These are phyloP conservation scores for Lutjanus campechanus DNA, from an alignment of 2,797 vertebrate genomes.

Conservation along the genomic window DNA sequence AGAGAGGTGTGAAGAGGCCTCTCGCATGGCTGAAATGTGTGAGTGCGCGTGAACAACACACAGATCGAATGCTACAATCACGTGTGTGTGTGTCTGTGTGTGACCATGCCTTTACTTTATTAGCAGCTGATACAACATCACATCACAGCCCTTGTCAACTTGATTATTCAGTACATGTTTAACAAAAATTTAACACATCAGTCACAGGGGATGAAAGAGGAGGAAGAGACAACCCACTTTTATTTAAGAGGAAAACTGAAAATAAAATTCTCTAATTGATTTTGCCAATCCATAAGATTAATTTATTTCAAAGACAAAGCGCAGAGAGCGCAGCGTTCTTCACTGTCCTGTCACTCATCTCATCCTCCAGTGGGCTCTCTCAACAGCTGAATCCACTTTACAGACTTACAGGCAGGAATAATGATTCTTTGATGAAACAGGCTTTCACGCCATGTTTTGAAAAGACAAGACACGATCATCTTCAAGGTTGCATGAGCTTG, in stretches of 20 bases:
- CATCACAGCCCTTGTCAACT: conserved; percentile 38
- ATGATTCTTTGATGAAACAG: conserved; percentile 23
- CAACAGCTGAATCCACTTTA: conserved; percentile 14
- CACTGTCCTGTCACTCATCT: not conserved
- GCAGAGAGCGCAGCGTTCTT: not conserved
- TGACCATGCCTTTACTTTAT: conserved; percentile 4
- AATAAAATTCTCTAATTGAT: not conserved
- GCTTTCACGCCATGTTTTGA: conserved; percentile 1
- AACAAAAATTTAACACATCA: conserved; percentile 23
- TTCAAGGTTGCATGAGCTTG: conserved; percentile 10
- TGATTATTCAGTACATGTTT: conserved; percentile 24
- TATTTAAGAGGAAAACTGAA: not conserved
- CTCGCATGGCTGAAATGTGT: conserved; percentile 56
- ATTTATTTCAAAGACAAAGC: not conserved
- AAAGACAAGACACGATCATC: not conserved
- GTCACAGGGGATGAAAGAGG: not conserved
- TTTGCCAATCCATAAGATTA: not conserved
- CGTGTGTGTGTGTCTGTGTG: not conserved
- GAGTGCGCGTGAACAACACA: conserved; percentile 21
- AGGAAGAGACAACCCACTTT: not conserved
- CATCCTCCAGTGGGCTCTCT: not conserved
- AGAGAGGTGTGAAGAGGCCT: conserved; percentile 67
- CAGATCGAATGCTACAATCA: not conserved
- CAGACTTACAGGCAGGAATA: no score
- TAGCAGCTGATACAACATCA: conserved; percentile 12